Conservation (phyloP, 2,113 vertebrate species). For the Mesembrinibis cayennensis region DNA sequence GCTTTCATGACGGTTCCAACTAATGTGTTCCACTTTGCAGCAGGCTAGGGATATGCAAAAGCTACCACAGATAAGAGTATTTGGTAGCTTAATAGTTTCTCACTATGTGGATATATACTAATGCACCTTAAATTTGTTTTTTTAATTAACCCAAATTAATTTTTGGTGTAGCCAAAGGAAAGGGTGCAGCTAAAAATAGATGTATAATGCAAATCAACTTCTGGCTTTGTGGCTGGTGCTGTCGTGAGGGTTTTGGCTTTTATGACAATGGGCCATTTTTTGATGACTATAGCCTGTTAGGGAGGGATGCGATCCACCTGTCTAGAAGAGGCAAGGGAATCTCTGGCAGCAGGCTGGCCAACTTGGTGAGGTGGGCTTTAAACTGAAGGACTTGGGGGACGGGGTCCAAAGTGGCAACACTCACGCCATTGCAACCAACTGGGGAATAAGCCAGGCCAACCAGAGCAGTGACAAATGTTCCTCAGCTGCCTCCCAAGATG, state of each 20-base stretch:
- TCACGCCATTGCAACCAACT: too few species aligned
- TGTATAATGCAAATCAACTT: background rate
- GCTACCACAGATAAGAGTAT: background rate
- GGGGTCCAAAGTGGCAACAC: too few species aligned
- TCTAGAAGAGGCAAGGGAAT: background rate
- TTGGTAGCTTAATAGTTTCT: constrained; percentile 29
- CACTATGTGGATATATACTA: constrained; percentile 19
- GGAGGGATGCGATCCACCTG: background rate
- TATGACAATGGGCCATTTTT: background rate
- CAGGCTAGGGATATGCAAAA: constrained; percentile 39
- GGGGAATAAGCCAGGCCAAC: too few species aligned
- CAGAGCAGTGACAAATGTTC: too few species aligned
- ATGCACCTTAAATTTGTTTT: constrained; percentile 45
- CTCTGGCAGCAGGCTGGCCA: background rate
- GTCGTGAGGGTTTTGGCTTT: background rate
- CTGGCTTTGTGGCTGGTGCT: background rate
- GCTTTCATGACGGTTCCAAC: background rate
- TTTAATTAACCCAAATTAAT: constrained; percentile 60
- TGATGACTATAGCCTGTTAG: background rate
- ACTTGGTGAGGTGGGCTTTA: too few species aligned
- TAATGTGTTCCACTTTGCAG: constrained; percentile 13
- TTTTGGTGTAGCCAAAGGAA: background rate
- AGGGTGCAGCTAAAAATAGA: background rate
- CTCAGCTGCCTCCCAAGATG: too few species aligned
- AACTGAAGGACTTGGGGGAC: too few species aligned